These are phyloP conservation scores for Cyphomyrus plagiostoma DNA, from an alignment of 2,113 vertebrate species.

Conservation along the genomic window DNA sequence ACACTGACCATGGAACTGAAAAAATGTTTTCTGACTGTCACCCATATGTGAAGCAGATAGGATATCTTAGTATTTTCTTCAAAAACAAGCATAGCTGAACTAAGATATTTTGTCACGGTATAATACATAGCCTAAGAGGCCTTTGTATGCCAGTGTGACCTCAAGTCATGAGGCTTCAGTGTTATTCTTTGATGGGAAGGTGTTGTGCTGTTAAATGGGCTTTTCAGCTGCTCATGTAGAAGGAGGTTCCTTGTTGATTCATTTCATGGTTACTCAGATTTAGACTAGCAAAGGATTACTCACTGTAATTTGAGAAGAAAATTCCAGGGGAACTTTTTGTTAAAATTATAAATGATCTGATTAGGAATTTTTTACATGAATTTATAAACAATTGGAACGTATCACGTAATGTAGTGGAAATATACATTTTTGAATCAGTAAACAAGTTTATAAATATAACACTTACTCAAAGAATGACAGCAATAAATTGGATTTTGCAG, in stretches of 20 bases:
- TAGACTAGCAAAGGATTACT: neutral
- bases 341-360: neutral
- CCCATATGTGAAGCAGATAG: neutral
- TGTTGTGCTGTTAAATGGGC: neutral
- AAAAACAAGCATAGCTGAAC: neutral
- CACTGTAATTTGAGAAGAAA: neutral
- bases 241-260: neutral
- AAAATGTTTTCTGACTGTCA: neutral
- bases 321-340: neutral
- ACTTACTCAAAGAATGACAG: neutral
- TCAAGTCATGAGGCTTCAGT: neutral
- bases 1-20: neutral
- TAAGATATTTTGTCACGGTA: neutral
- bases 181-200: neutral
- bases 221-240: neutral
- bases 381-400: neutral
- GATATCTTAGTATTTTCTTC: neutral
- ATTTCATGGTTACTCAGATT: neutral
- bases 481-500: neutral
- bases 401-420: neutral
- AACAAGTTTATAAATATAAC: neutral
- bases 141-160: neutral
- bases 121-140: neutral
- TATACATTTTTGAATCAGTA: neutral
- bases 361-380: neutral